phyloP scores from a whole-genome alignment of 2,797 vertebrate species.

The Phaenicophaeus curvirostris region DNA sequence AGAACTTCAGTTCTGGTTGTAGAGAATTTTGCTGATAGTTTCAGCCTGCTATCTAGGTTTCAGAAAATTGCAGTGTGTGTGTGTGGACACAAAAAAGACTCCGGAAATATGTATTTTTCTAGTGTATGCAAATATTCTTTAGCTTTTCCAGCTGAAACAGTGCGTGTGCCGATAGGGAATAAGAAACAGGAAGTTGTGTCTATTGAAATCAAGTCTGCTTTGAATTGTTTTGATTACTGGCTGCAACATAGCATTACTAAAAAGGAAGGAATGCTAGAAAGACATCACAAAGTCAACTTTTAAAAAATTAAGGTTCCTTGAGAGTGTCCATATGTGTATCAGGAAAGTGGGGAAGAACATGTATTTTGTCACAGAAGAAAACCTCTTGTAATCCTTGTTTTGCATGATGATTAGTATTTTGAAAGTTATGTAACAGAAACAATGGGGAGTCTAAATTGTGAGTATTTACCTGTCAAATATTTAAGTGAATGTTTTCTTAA shows the following conservation, averaged over 20 bases:
- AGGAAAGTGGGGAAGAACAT: background rate
- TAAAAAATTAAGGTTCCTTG: background rate
- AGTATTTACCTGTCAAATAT: background rate
- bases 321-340: background rate
- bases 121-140: background rate
- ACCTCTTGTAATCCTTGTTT: background rate
- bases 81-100: background rate
- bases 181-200: background rate
- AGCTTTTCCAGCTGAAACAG: background rate
- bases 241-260: background rate
- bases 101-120: fast-evolving
- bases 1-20: background rate
- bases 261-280: constrained; percentile 8
- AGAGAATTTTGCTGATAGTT: background rate
- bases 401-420: background rate
- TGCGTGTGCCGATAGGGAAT: background rate
- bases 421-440: background rate
- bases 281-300: background rate
- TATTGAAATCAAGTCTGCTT: background rate
- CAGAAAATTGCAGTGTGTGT: background rate
- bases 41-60: background rate
- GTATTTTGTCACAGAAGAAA: background rate
- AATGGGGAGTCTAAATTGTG: background rate
- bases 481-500: background rate
- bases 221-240: constrained; percentile 20